Conservation (phyloP, 2,797 vertebrate species). For the Lepus townsendii region DNA sequence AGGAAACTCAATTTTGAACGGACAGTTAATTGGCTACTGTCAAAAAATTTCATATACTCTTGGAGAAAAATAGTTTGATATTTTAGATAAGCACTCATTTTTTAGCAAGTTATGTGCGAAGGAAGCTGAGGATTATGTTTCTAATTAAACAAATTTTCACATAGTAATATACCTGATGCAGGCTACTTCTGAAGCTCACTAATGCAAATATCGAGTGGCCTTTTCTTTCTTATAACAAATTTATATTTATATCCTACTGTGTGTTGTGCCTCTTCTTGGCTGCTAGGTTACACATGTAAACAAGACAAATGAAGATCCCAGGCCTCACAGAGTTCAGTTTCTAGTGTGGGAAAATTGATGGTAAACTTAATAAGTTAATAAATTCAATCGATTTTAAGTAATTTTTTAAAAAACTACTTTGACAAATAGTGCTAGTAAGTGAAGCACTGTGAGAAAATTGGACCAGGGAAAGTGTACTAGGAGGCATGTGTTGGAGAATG, state of each 20-base stretch:
- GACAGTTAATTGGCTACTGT: background rate
- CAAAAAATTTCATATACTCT: background rate
- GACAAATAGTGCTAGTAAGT: background rate
- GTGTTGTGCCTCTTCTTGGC: background rate
- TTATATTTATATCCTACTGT: background rate
- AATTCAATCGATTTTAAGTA: background rate
- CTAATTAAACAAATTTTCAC: no score
- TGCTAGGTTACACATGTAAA: background rate
- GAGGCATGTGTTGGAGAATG: background rate
- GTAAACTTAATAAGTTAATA: background rate
- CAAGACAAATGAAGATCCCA: background rate
- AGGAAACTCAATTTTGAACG: background rate
- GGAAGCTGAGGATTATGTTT: no score
- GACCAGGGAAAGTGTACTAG: background rate
- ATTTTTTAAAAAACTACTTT: background rate
- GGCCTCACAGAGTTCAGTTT: background rate
- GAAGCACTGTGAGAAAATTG: background rate
- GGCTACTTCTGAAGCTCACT: no score
- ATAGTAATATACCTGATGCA: no score
- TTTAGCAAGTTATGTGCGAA: no score
- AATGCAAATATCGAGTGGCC: background rate
- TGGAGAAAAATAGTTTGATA: background rate
- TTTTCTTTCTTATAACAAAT: slow-evolving; percentile 3
- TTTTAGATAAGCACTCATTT: background rate
- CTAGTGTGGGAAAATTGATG: background rate